phyloP scores from a whole-genome alignment of 1,140 invertebrate species.

The Planococcus citri region DNA sequence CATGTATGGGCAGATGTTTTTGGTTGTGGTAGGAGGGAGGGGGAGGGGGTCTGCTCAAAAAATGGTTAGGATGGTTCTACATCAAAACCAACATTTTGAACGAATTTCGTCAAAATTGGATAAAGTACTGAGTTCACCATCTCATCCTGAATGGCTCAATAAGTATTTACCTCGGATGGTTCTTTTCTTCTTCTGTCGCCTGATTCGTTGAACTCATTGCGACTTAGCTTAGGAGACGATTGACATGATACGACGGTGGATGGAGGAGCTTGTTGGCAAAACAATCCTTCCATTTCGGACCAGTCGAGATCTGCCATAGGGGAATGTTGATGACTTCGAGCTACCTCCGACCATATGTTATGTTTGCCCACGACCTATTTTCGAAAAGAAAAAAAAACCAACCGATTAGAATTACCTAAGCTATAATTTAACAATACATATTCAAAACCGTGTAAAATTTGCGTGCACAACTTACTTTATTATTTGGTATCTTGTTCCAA shows the following conservation, averaged over 20 bases:
- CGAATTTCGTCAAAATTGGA: too few species aligned
- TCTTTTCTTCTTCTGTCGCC: conserved; percentile 47
- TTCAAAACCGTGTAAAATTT: too few species aligned
- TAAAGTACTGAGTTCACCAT: too few species aligned
- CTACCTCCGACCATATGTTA: conserved; percentile 86
- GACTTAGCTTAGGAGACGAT: not conserved
- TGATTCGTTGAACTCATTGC: conserved; percentile 24
- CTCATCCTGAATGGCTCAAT: too few species aligned
- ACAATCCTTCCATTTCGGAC: conserved; percentile 81
- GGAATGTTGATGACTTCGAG: conserved; percentile 66
- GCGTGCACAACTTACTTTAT: conserved; percentile 48
- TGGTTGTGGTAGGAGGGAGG: too few species aligned
- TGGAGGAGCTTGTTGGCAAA: conserved; percentile 65
- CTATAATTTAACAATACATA: too few species aligned
- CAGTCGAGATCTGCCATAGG: conserved; percentile 71
- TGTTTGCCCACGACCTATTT: conserved; percentile 63
- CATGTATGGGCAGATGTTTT: too few species aligned
- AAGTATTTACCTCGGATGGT: conserved; percentile 46
- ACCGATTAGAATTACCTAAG: not conserved
- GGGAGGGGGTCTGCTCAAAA: too few species aligned
- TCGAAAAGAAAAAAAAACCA: conserved; percentile 22
- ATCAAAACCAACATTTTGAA: too few species aligned
- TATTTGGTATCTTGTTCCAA: conserved; percentile 84
- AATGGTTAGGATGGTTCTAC: too few species aligned
- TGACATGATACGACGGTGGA: conserved; percentile 23